Percentiles rank a stretch among this genome's conserved stretches.
phyloP scores from a whole-genome alignment of 2,888 invertebrate species.

The Bursaphelenchus okinawaensis region DNA sequence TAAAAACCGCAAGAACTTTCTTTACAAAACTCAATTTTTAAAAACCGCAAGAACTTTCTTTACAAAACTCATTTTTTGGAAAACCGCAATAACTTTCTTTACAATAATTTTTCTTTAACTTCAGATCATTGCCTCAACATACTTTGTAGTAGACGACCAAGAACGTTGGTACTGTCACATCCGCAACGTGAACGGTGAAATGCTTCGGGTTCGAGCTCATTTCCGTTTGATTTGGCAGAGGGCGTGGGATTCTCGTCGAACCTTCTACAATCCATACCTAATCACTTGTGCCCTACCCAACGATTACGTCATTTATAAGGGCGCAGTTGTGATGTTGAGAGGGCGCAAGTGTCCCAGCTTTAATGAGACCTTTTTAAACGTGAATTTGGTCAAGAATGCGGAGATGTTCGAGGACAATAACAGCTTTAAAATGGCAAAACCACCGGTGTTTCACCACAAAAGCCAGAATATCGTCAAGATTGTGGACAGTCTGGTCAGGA shows the following conservation, averaged over 20 bases:
- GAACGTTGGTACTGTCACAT: conserved; percentile 33
- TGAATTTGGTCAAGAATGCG: conserved; percentile 18
- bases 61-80: no score
- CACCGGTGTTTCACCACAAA: neutral
- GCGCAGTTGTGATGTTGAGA: conserved; percentile 13
- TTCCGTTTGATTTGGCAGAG: conserved; percentile 55
- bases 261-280: conserved; percentile 27
- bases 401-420: neutral
- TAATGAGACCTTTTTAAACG: conserved; percentile 17
- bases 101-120: no score
- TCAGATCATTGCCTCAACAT: conserved; percentile 21
- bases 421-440: neutral
- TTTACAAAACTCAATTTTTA: no score
- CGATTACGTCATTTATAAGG: neutral
- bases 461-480: neutral
- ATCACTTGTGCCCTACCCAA: conserved; percentile 18
- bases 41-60: no score
- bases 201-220: conserved; percentile 33
- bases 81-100: no score
- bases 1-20: no score
- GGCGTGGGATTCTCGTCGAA: conserved; percentile 53
- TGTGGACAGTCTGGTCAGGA: neutral
- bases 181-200: conserved; percentile 6
- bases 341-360: conserved; percentile 21
- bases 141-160: conserved; percentile 10